Base-by-base conservation (phyloP, 2,797 vertebrate species). In the Schizopygopsis pylzovi region DNA sequence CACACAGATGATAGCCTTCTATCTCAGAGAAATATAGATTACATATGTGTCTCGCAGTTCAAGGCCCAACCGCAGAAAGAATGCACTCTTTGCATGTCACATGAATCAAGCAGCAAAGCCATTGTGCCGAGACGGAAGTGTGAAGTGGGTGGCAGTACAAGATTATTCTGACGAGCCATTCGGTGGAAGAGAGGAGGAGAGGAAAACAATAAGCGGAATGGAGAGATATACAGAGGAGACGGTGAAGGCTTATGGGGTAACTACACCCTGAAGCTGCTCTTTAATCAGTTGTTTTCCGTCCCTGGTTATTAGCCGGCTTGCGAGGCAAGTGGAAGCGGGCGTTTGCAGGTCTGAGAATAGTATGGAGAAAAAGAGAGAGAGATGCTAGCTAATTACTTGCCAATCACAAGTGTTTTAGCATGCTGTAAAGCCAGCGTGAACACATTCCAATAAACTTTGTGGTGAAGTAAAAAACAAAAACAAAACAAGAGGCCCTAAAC, bases 121-220 rank as follows among this genome's bases (percentile, higher is more conserved):
- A 91, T 92, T 91, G 91, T 92, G 90, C 78, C 33, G 79, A 89
- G 90, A 85, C 80, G 86, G 92, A 92, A 93, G 88, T 89, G 89
- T 92, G 91, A 92, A 90, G 92, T 93, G 92, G 93, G 93, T 91
- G 92, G 92, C 83, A 83, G 87, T 87, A 86, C 81, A 65, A 92
- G 89, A 87, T 88, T 89, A 90, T 90, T 91, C 80, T 90, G 90
- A 86, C 76, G 88, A 89, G 90, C 86, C 86, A 85, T 89, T 83
- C 86, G 85, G 90, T 89, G 89, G 91, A 89, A 37, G 71, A 82
- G 56, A 65, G 77, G 47, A 47, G 52, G 78, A 71, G 45, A 52
- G 85, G 45, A 73, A 45, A 80, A 88, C 65, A 54, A 81, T 75
- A 83, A 76, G 52, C 33, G 61, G 59, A 83, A 80, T 5, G 12